phyloP scores from a whole-genome alignment of 1,140 invertebrate species.

The Drosophila rufa region DNA sequence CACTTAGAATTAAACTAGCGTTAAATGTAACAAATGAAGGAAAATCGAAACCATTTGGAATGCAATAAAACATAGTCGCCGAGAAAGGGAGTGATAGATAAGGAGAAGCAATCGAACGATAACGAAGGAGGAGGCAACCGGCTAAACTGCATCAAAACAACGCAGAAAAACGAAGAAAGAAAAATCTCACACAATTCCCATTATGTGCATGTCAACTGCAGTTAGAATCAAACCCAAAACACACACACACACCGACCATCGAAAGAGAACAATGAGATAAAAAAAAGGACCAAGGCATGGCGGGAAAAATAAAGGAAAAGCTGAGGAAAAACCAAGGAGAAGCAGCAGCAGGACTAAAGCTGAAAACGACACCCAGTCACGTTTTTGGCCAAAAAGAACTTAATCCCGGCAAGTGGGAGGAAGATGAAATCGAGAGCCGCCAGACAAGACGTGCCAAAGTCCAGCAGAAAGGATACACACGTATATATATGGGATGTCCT shows the following conservation, averaged over 20 bases:
- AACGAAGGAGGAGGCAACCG: slow-evolving; percentile 44
- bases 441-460: slow-evolving; percentile 76
- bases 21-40: slow-evolving; percentile 82
- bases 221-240: slow-evolving; percentile 74
- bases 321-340: background rate
- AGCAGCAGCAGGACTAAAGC: slow-evolving; percentile 44
- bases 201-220: slow-evolving; percentile 84
- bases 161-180: slow-evolving; percentile 37
- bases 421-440: slow-evolving; percentile 73
- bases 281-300: background rate
- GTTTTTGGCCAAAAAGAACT: slow-evolving; percentile 81
- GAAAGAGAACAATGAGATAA: slow-evolving; percentile 24
- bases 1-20: slow-evolving; percentile 79
- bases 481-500: slow-evolving; percentile 12
- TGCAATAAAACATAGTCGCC: slow-evolving; percentile 75
- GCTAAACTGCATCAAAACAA: slow-evolving; percentile 42
- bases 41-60: slow-evolving; percentile 76
- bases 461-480: slow-evolving; percentile 51
- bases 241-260: slow-evolving; percentile 56
- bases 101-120: slow-evolving; percentile 69
- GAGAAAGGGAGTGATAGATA: slow-evolving; percentile 40
- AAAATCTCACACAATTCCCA: slow-evolving; percentile 82
- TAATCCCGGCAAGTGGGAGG: slow-evolving; percentile 62
- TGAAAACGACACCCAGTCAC: slow-evolving; percentile 81
- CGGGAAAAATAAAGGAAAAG: slow-evolving; percentile 11